These are phyloP conservation scores for Tortrix viridana DNA, from an alignment of 2,888 invertebrate genomes.

Conservation along the genomic window DNA sequence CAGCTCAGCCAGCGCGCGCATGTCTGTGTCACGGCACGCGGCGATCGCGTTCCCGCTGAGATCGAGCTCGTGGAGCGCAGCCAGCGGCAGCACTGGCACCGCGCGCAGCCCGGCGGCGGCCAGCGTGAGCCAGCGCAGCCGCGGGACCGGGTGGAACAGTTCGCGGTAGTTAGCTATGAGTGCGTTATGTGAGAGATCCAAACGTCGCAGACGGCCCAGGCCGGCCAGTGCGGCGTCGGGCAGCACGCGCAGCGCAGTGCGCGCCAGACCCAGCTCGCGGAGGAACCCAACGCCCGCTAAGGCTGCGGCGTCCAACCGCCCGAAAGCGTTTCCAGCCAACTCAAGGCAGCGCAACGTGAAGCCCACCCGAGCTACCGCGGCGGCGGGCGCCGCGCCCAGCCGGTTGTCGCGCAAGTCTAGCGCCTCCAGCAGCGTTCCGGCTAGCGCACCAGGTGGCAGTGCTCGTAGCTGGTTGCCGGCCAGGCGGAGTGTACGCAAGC, in stretches of 20 bases:
- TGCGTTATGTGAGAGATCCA: constrained; percentile 83
- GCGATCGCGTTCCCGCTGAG: constrained; percentile 68
- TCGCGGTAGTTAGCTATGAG: constrained; percentile 11
- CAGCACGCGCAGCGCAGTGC: constrained; percentile 74
- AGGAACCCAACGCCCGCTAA: constrained; percentile 52
- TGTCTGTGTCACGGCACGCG: constrained; percentile 72
- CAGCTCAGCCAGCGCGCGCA: constrained; percentile 86
- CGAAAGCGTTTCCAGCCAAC: constrained; percentile 86
- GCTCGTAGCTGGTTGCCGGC: constrained; percentile 91
- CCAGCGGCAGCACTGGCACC: constrained; percentile 53
- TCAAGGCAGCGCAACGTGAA: constrained; percentile 85
- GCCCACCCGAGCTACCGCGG: constrained; percentile 60
- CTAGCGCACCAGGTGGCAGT: constrained; percentile 86
- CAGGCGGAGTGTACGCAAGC: constrained; percentile 88
- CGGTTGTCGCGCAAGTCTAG: constrained; percentile 88
- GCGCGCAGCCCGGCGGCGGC: constrained; percentile 71
- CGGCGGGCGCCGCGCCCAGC: constrained; percentile 85
- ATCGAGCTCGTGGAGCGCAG: constrained; percentile 87
- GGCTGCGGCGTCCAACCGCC: constrained; percentile 75
- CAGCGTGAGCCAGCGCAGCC: constrained; percentile 83
- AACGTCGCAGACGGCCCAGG: constrained; percentile 85
- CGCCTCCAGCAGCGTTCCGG: constrained; percentile 84
- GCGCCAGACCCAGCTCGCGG: constrained; percentile 71
- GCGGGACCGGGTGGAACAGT: constrained; percentile 71
- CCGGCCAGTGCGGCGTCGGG: constrained; percentile 87